Evolutionary conservation across 2,888 invertebrate genomes (phyloP).

Genomic region (Girardia tigrina): DNA sequence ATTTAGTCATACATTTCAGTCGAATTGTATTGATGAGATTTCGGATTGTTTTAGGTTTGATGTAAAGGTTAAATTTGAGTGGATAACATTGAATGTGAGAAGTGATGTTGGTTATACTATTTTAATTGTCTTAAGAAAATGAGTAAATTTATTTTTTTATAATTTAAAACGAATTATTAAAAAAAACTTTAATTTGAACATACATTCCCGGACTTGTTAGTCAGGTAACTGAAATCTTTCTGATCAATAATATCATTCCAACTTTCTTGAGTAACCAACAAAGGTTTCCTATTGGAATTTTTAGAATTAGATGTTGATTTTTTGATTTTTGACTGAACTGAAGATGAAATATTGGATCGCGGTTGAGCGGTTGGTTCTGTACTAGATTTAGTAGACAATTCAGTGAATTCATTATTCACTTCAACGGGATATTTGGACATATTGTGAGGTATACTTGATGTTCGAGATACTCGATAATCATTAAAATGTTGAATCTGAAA

Average conservation of each 20-base stretch:
- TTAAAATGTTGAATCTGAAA: too few species aligned
- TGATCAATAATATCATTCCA: conserved; percentile 18
- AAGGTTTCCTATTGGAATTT: neutral
- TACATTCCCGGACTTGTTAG: conserved; percentile 5
- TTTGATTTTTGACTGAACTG: neutral
- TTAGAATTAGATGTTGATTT: neutral
- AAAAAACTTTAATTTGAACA: too few species aligned
- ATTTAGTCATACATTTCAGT: too few species aligned
- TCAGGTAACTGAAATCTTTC: neutral
- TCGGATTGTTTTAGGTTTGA: too few species aligned
- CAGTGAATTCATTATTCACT: neutral
- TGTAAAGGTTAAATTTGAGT: too few species aligned
- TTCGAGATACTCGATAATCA: neutral
- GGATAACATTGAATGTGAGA: too few species aligned
- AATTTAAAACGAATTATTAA: too few species aligned
- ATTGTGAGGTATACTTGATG: neutral
- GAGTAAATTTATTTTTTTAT: too few species aligned
- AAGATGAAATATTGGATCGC: neutral
- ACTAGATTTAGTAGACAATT: neutral
- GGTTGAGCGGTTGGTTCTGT: conserved; percentile 15
- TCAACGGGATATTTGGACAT: neutral
- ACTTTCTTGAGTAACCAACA: conserved; percentile 11
- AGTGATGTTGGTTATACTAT: too few species aligned
- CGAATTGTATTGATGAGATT: too few species aligned
- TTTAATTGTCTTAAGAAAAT: too few species aligned